Conservation (phyloP, 2,888 invertebrate genomes). For the Bedellia somnulentella region DNA sequence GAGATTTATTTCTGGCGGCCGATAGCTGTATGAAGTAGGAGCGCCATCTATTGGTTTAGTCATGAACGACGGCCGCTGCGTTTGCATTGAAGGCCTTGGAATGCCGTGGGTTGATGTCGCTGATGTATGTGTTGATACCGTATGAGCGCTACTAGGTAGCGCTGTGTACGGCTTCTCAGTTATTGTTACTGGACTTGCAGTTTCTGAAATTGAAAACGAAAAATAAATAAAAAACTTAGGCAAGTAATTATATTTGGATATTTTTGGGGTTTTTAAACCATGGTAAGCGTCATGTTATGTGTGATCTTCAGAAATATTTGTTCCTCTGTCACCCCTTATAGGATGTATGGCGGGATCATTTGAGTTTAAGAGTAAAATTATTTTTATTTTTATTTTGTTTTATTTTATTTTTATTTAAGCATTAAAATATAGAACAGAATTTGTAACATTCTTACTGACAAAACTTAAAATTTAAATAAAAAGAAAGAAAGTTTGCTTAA, state of each 20-base stretch:
- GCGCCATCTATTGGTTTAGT: slow-evolving; percentile 58
- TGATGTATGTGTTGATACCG: slow-evolving; percentile 22
- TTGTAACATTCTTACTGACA: too few relatives aligned
- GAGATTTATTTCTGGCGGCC: slow-evolving; percentile 49
- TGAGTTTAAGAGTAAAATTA: too few relatives aligned
- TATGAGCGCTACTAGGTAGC: slow-evolving; percentile 33
- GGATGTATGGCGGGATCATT: too few relatives aligned
- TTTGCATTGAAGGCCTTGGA: slow-evolving; percentile 35
- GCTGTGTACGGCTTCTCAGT: slow-evolving; percentile 35
- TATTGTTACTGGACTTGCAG: slow-evolving; percentile 25
- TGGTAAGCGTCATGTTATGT: too few relatives aligned
- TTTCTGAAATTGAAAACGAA: slow-evolving; percentile 26
- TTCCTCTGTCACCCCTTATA: too few relatives aligned
- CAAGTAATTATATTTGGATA: not conserved
- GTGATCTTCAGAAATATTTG: too few relatives aligned
- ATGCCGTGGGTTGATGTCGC: slow-evolving; percentile 32
- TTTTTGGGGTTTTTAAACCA: too few relatives aligned
- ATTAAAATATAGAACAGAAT: too few relatives aligned
- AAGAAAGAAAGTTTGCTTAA: too few relatives aligned
- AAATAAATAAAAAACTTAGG: slow-evolving; percentile 1
- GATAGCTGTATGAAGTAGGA: slow-evolving; percentile 36
- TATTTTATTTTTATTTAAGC: too few relatives aligned
- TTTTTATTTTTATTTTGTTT: too few relatives aligned
- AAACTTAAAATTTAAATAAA: too few relatives aligned
- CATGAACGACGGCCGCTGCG: slow-evolving; percentile 53